These are phyloP conservation scores for Amblyopsis hoosieri DNA, from an alignment of 2,797 vertebrate genomes.

Conservation along the genomic window DNA sequence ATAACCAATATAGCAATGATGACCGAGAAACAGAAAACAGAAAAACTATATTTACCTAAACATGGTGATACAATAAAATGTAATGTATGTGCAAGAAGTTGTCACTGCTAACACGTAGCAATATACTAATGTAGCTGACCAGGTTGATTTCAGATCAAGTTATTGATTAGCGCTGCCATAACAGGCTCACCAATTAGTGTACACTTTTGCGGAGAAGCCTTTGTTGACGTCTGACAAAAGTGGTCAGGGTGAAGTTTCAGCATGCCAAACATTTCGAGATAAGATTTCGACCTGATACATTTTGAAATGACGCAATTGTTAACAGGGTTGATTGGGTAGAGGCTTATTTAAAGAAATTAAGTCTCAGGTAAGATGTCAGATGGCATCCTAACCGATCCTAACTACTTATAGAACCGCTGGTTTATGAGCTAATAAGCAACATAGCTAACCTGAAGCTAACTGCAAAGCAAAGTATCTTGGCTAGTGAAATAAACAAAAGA, in stretches of 20 bases:
- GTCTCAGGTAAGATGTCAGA: conserved; percentile 59
- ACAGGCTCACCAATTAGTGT: conserved; percentile 14
- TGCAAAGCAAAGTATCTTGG: conserved; percentile 51
- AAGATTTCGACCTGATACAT: not conserved
- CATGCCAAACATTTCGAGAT: not conserved
- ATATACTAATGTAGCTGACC: rapidly evolving
- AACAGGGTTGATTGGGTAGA: no score
- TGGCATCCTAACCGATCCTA: conserved; percentile 61
- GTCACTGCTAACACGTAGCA: not conserved
- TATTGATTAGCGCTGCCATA: not conserved
- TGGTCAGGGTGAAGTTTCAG: conserved; percentile 9
- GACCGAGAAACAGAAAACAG: not conserved
- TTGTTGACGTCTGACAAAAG: conserved; percentile 7
- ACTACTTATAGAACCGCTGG: conserved; percentile 28
- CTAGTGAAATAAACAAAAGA: conserved; percentile 51
- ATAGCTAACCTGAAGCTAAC: conserved; percentile 60
- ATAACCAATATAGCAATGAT: no score
- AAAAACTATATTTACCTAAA: not conserved
- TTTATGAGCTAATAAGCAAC: conserved; percentile 7
- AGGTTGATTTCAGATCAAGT: not conserved
- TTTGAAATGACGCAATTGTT: not conserved
- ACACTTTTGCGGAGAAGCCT: conserved; percentile 22
- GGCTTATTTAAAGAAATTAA: conserved; percentile 48
- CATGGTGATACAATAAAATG: not conserved
- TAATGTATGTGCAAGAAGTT: not conserved